Percentiles rank a stretch among this genome's conserved stretches.
These are phyloP conservation scores for Ciconia nigra DNA, from an alignment of 2,797 vertebrate genomes.

Conservation along the genomic window DNA sequence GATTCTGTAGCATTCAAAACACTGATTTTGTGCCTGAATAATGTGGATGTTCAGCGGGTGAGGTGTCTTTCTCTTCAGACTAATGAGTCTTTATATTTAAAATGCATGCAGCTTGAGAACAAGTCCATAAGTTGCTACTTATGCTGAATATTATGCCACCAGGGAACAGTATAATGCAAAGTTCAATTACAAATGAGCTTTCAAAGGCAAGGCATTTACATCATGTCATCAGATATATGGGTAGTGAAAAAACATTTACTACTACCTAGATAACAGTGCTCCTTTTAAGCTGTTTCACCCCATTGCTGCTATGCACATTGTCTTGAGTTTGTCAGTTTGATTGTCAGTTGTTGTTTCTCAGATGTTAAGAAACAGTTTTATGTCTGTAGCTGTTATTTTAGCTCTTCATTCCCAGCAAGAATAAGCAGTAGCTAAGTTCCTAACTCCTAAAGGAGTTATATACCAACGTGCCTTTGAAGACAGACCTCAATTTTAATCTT, in stretches of 20 bases:
- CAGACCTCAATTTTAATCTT: background rate
- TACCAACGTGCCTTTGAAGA: background rate
- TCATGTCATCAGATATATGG: background rate
- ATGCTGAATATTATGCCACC: background rate
- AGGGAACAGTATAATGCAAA: background rate
- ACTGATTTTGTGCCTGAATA: background rate
- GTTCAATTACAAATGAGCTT: background rate
- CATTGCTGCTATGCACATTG: background rate
- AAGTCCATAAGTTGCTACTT: background rate
- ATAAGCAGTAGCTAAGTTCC: background rate
- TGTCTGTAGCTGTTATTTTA: background rate
- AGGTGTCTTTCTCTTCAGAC: background rate
- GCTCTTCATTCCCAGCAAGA: background rate
- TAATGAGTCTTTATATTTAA: background rate
- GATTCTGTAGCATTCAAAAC: background rate
- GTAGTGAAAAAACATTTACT: background rate
- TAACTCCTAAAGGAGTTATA: background rate
- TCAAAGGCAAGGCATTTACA: background rate
- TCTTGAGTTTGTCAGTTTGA: background rate
- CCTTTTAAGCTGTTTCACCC: background rate
- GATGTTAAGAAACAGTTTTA: background rate
- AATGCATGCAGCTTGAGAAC: background rate
- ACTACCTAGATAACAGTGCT: background rate
- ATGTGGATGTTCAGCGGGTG: background rate
- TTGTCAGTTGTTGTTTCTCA: background rate